Evolutionary conservation across 2,888 invertebrate species (phyloP).

Genomic region (Lycaena phlaeas): DNA sequence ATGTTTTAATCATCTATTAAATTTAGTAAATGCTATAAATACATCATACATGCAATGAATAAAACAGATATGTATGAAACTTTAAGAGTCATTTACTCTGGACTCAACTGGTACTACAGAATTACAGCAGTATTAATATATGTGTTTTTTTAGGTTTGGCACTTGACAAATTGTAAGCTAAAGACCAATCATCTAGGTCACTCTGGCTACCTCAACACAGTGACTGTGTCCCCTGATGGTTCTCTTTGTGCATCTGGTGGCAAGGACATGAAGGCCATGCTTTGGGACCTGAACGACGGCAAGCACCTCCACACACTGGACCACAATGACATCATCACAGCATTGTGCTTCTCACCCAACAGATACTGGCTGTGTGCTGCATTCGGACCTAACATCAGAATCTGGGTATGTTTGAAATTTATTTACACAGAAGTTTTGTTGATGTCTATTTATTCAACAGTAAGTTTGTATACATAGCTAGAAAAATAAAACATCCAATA

Average conservation of each 20-base stretch:
- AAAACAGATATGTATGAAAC: too few species aligned
- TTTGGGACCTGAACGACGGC: slow-evolving; percentile 99
- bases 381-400: slow-evolving; percentile 97
- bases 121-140: too few species aligned
- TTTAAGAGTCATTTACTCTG: too few species aligned
- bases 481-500: too few species aligned
- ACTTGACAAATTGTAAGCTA: slow-evolving; percentile 97
- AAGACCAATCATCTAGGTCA: slow-evolving; percentile 99
- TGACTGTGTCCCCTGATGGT: slow-evolving; percentile 99
- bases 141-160: slow-evolving; percentile 84
- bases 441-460: too few species aligned
- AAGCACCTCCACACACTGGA: slow-evolving; percentile 99
- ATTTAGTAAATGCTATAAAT: too few species aligned
- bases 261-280: slow-evolving; percentile 99
- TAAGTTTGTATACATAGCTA: too few species aligned
- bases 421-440: not conserved
- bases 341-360: slow-evolving; percentile 99
- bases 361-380: slow-evolving; percentile 99
- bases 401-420: slow-evolving; percentile 82
- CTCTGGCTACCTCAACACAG: slow-evolving; percentile 97
- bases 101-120: too few species aligned
- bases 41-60: too few species aligned
- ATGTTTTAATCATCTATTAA: too few species aligned
- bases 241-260: slow-evolving; percentile 99
- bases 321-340: slow-evolving; percentile 98